Percentiles rank a stretch among this genome's conserved stretches.
Evolutionary conservation across 1,140 invertebrate species (phyloP).

Genomic region (Oppia nitens): DNA sequence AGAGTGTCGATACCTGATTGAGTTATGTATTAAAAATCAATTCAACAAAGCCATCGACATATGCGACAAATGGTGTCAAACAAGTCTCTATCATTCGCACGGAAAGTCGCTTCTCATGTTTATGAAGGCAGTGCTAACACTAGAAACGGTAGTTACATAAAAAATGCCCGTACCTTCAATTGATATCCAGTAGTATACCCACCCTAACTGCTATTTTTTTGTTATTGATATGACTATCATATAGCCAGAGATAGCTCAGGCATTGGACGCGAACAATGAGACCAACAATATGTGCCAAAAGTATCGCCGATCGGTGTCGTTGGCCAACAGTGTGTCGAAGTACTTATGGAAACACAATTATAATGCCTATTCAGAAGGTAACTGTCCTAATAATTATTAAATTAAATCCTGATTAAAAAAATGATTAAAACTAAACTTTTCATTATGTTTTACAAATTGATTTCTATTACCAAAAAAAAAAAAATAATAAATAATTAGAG

Average conservation of each 20-base stretch:
- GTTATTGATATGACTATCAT: background rate
- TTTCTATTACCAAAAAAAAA: too few species aligned
- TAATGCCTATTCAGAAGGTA: constrained; percentile 5
- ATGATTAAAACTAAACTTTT: too few species aligned
- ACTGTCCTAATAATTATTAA: too few species aligned
- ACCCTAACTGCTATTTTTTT: too few species aligned
- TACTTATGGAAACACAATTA: constrained; percentile 6
- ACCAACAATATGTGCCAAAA: background rate
- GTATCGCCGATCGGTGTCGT: background rate
- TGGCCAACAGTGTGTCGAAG: constrained; percentile 1
- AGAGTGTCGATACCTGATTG: background rate
- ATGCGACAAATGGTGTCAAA: background rate
- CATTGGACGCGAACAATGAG: background rate
- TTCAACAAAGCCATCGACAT: background rate
- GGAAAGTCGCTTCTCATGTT: constrained; percentile 1
- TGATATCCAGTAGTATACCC: background rate
- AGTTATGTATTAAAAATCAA: background rate
- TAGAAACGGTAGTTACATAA: background rate
- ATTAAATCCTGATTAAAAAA: too few species aligned
- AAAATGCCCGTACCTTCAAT: background rate
- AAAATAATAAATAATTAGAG: background rate
- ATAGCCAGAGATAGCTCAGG: constrained; percentile 2
- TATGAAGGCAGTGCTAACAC: background rate
- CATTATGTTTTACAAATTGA: too few species aligned
- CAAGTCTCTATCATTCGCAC: constrained; percentile 1